These are phyloP conservation scores for Scartelaos histophorus DNA, from an alignment of 2,113 vertebrate genomes.

Conservation along the genomic window DNA sequence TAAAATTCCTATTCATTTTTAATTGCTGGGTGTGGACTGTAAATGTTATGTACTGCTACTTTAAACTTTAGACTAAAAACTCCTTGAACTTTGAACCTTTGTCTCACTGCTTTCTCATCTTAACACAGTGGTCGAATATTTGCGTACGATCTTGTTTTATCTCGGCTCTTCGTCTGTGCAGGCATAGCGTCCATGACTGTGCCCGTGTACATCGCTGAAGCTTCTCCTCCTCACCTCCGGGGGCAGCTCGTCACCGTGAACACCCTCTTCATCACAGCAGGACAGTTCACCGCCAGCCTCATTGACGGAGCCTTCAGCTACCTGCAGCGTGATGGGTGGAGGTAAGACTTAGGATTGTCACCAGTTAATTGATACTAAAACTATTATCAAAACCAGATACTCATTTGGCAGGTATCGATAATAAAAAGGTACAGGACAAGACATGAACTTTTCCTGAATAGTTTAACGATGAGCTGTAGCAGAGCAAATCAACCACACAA, in stretches of 20 bases:
- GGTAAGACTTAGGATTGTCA: constrained; percentile 70
- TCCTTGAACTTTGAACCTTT: not conserved
- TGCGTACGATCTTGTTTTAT: not conserved
- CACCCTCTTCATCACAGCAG: constrained; percentile 96
- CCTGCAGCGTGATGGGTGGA: constrained; percentile 89
- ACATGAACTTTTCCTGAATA: too few relatives aligned
- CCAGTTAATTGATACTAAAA: too few relatives aligned
- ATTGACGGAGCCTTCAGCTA: constrained; percentile 96
- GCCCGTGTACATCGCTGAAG: constrained; percentile 96
- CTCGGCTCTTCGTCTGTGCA: constrained; percentile 47
- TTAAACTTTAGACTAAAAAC: too few relatives aligned
- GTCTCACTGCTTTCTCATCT: too few relatives aligned
- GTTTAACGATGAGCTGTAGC: too few relatives aligned
- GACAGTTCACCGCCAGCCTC: constrained; percentile 94
- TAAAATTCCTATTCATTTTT: too few relatives aligned
- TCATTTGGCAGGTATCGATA: too few relatives aligned
- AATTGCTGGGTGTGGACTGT: too few relatives aligned
- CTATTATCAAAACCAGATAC: too few relatives aligned
- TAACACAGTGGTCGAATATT: not conserved
- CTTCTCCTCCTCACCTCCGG: constrained; percentile 89
- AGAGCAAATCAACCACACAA: too few relatives aligned
- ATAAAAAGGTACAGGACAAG: too few relatives aligned
- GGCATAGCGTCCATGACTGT: constrained; percentile 98
- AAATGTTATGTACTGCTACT: too few relatives aligned
- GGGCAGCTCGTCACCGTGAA: constrained; percentile 96